A percentile compares a stretch with the other conserved stretches of the same genome.
These are phyloP conservation scores for Nemoura dubitans DNA, from an alignment of 2,888 invertebrate species.

Conservation along the genomic window DNA sequence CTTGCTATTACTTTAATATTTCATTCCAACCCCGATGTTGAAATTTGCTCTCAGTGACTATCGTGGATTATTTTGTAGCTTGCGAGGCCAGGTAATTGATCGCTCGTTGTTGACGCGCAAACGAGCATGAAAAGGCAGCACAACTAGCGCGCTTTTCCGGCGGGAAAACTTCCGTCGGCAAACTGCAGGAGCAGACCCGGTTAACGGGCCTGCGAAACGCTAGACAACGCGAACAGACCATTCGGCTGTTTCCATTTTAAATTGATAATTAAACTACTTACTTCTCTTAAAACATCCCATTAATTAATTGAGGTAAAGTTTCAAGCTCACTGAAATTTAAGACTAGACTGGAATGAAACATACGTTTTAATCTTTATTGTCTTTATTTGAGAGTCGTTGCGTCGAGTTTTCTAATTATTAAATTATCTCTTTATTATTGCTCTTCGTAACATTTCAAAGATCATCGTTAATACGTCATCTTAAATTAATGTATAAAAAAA, in stretches of 20 bases:
- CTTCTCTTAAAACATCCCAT: neutral
- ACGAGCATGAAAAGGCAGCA: too few species aligned
- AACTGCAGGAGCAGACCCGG: too few species aligned
- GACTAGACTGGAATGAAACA: neutral
- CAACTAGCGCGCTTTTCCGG: too few species aligned
- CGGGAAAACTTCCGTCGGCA: too few species aligned
- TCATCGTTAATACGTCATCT: neutral
- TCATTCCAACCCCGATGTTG: too few species aligned
- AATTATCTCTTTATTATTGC: neutral
- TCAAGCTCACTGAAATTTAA: neutral
- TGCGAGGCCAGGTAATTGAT: too few species aligned
- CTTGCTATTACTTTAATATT: too few species aligned
- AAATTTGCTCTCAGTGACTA: too few species aligned
- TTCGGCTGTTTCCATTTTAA: neutral
- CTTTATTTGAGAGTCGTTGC: neutral
- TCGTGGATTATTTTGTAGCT: too few species aligned
- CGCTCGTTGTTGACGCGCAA: too few species aligned
- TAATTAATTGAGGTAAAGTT: neutral
- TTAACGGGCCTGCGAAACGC: too few species aligned
- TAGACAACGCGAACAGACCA: too few species aligned
- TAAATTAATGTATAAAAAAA: neutral
- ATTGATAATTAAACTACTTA: neutral
- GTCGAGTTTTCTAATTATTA: neutral
- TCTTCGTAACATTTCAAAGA: neutral
- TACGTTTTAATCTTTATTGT: neutral